phyloP scores from a whole-genome alignment of 2,113 vertebrate species.

The Zonotrichia leucophrys region DNA sequence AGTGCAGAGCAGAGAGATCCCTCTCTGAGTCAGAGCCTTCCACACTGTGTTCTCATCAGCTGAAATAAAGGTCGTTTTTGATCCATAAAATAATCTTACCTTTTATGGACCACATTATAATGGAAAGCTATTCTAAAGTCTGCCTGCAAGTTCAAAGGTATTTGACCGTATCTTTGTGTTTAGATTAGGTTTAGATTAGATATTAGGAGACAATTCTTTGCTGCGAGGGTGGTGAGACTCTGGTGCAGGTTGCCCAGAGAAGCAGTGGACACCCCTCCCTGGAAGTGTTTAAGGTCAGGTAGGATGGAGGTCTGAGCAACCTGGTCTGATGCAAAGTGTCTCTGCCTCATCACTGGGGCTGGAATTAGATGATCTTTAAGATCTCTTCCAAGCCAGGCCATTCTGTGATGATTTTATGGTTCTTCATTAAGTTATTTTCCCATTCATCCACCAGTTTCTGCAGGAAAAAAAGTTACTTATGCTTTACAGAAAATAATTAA shows the following conservation, averaged over 20 bases:
- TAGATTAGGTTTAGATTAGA: background rate
- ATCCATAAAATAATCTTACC: conserved; percentile 1
- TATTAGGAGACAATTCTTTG: background rate
- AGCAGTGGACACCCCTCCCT: background rate
- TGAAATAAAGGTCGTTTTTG: background rate
- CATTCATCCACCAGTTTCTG: background rate
- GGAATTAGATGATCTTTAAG: background rate
- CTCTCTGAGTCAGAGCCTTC: background rate
- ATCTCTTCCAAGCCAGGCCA: background rate
- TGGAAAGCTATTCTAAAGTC: conserved; percentile 1
- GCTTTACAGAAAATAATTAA: background rate
- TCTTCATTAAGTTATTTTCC: background rate
- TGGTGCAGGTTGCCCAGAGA: background rate
- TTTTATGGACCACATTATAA: background rate
- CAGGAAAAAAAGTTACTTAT: background rate
- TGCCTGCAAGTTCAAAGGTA: conserved; percentile 12
- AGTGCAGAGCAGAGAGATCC: background rate
- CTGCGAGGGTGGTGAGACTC: background rate
- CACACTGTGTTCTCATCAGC: background rate
- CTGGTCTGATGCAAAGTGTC: background rate
- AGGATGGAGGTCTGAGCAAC: background rate
- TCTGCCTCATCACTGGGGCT: background rate
- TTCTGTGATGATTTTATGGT: background rate
- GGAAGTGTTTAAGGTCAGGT: background rate
- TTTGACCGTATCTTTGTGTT: background rate